These are phyloP conservation scores for Bettongia penicillata DNA, from an alignment of 2,113 vertebrate genomes.

Conservation along the genomic window DNA sequence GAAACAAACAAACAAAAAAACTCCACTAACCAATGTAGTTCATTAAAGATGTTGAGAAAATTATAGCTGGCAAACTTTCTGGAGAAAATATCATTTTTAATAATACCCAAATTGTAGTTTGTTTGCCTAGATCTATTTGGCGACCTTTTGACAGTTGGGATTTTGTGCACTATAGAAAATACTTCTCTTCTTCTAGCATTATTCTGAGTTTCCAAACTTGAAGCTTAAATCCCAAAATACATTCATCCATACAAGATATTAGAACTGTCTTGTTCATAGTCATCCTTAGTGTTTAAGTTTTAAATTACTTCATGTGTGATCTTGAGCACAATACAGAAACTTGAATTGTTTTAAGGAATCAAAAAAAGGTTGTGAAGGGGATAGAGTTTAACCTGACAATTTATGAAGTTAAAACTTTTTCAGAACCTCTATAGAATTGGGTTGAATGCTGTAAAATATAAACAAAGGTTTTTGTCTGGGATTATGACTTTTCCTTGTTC, in stretches of 20 bases:
- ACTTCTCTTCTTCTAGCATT: slow-evolving; percentile 20
- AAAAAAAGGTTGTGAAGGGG: slow-evolving; percentile 52
- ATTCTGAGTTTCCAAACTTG: slow-evolving; percentile 50
- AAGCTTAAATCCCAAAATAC: slow-evolving; percentile 35
- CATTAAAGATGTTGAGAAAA: slow-evolving; percentile 18
- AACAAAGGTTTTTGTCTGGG: slow-evolving; percentile 32
- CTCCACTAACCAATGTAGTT: slow-evolving; percentile 34
- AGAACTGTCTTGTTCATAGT: slow-evolving; percentile 28
- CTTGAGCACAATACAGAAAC: slow-evolving; percentile 47
- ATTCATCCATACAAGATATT: slow-evolving; percentile 46
- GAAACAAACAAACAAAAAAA: slow-evolving; percentile 37
- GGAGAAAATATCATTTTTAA: slow-evolving; percentile 47
- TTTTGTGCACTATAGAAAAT: slow-evolving; percentile 38
- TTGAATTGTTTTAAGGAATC: slow-evolving; percentile 48
- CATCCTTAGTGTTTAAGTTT: slow-evolving; percentile 48
- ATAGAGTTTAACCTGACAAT: slow-evolving; percentile 36
- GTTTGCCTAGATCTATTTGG: slow-evolving; percentile 54
- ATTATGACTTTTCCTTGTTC: slow-evolving; percentile 39
- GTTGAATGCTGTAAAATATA: slow-evolving; percentile 47
- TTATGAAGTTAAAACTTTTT: slow-evolving; percentile 37
- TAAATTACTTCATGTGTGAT: slow-evolving; percentile 43
- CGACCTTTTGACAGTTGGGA: slow-evolving; percentile 38
- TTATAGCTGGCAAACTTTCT: slow-evolving; percentile 35
- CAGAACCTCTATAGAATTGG: slow-evolving; percentile 36
- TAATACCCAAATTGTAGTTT: slow-evolving; percentile 51